Evolutionary conservation across 1,140 invertebrate genomes (phyloP), one percentile per base, ranked within the genome.

Genomic region (Drosophila trapezifrons): DNA sequence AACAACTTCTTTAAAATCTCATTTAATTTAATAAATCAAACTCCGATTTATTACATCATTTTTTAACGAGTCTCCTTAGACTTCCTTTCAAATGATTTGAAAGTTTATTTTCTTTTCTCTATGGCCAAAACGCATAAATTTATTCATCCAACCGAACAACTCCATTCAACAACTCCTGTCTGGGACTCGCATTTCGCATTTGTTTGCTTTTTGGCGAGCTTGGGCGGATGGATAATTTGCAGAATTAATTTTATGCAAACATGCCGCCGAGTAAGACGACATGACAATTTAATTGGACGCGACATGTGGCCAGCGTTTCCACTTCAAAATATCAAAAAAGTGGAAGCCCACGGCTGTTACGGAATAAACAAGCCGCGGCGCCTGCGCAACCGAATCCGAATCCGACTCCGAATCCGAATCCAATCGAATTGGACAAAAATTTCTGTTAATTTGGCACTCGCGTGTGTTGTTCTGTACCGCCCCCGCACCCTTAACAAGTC

Each of bases 171-270:
- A 45, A 25, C n/a, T 42, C 35, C 45, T 25, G 18, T 51, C 42
- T 49, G 20, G 64, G 32, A 40, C 35, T 38, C 47, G n/a, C 29
- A 40, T 49, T 58, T 67, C 56, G 49, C 22, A 46, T 51, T 78
- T 71, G 78, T 85, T 78, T 73, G 76, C 70, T 79, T 83, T 77
- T n/a, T n/a, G n/a, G 74, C 74, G 62, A 42, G 52, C 62, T 76
- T 83, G 82, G 85, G 80, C 84, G 82, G 82, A 89, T 89, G 82
- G 82, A 89, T 90, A 89, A 89, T 89, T 89, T 80, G 82, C 75
- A 78, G 83, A 89, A 89, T 89, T 89, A 89, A 89, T 89, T 89
- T 89, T 89, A 89, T 89, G 84, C 84, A 89, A 89, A 89, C 84
- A 89, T 89, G 85, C 85, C 77, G 85, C 77, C 84, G 80, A 87